phyloP scores from a whole-genome alignment of 2,888 invertebrate genomes.

The Cataglyphis cursor region DNA sequence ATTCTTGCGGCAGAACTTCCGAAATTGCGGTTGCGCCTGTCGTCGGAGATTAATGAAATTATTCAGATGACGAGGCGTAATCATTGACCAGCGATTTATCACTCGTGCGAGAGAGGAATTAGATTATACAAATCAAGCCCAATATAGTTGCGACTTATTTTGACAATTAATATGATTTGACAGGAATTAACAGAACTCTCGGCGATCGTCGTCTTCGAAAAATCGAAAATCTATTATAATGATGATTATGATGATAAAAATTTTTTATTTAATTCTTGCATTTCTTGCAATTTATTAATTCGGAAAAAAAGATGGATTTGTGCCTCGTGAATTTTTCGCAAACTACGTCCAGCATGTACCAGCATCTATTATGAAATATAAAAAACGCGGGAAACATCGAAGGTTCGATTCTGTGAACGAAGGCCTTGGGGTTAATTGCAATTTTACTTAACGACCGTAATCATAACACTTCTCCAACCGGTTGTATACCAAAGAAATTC shows the following conservation, averaged over 20 bases:
- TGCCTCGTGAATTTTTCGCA: constrained; percentile 23
- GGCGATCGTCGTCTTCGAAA: neutral
- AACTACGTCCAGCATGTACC: neutral
- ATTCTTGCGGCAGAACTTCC: neutral
- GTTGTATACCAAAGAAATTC: constrained; percentile 8
- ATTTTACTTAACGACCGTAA: constrained; percentile 38
- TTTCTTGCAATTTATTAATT: neutral
- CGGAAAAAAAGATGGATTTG: neutral
- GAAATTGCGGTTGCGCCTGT: constrained; percentile 22
- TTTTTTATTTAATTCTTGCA: neutral
- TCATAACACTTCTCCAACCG: constrained; percentile 28
- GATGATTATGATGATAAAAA: neutral
- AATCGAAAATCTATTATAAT: too few species aligned
- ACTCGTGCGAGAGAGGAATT: neutral
- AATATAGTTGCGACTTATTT: neutral
- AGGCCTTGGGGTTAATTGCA: constrained; percentile 22
- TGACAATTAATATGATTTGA: neutral
- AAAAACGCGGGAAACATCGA: constrained; percentile 12
- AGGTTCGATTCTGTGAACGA: neutral
- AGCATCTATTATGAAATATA: constrained; percentile 17
- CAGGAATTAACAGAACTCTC: neutral
- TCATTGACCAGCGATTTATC: neutral
- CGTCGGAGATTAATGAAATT: constrained; percentile 26
- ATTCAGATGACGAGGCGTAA: neutral
- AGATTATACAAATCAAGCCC: constrained; percentile 9